Conservation (phyloP, 2,113 vertebrate genomes). For the Onychostruthus taczanowskii region DNA sequence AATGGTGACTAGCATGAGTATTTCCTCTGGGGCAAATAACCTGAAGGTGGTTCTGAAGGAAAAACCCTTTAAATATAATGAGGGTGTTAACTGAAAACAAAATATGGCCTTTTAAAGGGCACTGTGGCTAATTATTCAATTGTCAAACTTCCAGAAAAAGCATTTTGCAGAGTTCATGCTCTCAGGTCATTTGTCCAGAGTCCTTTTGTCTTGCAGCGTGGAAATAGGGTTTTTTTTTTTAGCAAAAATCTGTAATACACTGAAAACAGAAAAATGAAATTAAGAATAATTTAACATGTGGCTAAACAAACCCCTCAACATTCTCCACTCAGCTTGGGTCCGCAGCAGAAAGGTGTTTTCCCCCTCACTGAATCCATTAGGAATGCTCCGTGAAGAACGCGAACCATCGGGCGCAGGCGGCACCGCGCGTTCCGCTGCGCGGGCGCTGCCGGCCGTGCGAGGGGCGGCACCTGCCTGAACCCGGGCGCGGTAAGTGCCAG, state of each 20-base stretch:
- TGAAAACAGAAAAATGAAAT: neutral
- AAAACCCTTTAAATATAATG: neutral
- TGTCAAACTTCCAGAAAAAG: neutral
- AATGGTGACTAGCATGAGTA: neutral
- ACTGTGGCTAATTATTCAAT: neutral
- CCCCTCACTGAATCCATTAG: neutral
- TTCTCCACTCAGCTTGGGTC: neutral
- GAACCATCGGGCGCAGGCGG: neutral
- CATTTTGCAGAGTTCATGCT: neutral
- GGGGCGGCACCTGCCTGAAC: slow-evolving; percentile 57
- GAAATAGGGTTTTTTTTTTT: neutral
- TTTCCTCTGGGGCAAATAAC: neutral
- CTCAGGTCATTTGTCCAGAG: neutral
- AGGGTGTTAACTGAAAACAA: neutral
- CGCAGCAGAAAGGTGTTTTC: neutral
- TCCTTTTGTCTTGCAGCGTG: neutral
- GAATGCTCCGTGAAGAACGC: neutral
- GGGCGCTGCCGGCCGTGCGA: neutral
- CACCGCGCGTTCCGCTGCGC: slow-evolving; percentile 14
- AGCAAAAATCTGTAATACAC: neutral
- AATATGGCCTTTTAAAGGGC: neutral
- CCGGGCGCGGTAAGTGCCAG: slow-evolving; percentile 1
- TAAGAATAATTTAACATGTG: neutral
- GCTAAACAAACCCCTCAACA: neutral
- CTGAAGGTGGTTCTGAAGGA: neutral